Evolutionary conservation across 2,113 vertebrate species (phyloP).

Genomic region (Pelusios castaneus): DNA sequence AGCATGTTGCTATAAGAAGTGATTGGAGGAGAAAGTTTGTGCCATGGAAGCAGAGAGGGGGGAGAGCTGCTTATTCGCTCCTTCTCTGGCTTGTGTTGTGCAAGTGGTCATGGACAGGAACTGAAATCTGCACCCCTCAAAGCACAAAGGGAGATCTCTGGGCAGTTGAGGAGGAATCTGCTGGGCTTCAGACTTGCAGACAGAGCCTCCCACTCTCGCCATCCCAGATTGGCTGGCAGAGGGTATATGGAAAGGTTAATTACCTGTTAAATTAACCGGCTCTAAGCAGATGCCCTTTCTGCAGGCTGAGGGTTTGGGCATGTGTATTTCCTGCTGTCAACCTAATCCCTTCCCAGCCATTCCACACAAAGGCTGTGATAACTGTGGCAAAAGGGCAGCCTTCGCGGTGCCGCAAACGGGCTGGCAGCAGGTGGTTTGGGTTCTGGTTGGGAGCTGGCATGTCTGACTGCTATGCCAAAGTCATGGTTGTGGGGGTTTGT

Average conservation of each 20-base stretch:
- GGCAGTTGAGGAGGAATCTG: not conserved
- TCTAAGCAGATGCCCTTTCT: not conserved
- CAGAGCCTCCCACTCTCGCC: not conserved
- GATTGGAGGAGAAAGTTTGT: not conserved
- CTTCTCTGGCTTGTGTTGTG: not conserved
- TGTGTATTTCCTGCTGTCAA: not conserved
- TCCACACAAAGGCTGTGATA: not conserved
- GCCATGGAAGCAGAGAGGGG: not conserved
- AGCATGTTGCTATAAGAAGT: not conserved
- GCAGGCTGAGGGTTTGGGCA: not conserved
- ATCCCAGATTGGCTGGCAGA: not conserved
- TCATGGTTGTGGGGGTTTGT: not conserved
- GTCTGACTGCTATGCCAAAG: not conserved
- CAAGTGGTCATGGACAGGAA: not conserved
- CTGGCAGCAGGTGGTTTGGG: fast-evolving
- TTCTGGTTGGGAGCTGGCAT: not conserved
- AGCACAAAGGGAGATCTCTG: not conserved
- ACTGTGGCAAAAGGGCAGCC: not conserved
- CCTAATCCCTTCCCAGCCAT: not conserved
- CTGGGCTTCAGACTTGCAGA: not conserved
- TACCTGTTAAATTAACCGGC: not conserved
- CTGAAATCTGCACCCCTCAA: no score
- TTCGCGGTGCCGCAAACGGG: not conserved
- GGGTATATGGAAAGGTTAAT: conserved; percentile 28
- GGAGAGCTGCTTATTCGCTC: not conserved